These are phyloP conservation scores for Sphenodon punctatus DNA, from an alignment of 2,797 vertebrate genomes.

Conservation along the genomic window DNA sequence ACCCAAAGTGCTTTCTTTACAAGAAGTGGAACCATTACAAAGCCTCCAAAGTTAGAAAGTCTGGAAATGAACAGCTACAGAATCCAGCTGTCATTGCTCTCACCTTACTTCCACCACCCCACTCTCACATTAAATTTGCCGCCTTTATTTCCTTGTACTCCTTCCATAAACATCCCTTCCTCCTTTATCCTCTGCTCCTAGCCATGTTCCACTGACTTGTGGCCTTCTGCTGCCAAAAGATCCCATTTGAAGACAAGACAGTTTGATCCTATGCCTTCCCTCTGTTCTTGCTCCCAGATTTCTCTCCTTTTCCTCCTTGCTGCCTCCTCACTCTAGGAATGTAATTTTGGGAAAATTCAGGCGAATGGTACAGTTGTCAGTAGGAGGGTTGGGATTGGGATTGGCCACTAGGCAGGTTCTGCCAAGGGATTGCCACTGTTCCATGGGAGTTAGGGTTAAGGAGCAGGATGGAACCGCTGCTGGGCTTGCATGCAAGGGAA, in stretches of 20 bases:
- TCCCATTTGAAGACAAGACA: neutral
- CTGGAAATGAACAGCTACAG: neutral
- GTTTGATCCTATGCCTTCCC: neutral
- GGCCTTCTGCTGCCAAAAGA: neutral
- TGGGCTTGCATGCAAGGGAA: no score
- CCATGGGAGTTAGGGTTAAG: no score
- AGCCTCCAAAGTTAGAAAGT: neutral
- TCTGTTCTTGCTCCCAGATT: neutral
- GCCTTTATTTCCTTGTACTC: neutral
- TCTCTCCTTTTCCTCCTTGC: neutral
- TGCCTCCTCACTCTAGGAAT: no score
- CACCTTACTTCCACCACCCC: neutral
- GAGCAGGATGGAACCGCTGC: no score
- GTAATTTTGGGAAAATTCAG: no score
- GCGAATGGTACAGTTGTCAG: no score
- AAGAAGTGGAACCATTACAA: neutral
- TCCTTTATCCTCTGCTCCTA: neutral
- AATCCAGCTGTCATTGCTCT: neutral
- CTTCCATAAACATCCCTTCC: neutral
- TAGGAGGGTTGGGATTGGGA: no score
- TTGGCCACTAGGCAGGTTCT: no score
- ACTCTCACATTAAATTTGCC: neutral
- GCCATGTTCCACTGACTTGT: neutral
- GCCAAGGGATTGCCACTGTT: no score
- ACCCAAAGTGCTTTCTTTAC: neutral